Conservation (phyloP, 2,888 invertebrate genomes). For the Diploptera punctata region DNA sequence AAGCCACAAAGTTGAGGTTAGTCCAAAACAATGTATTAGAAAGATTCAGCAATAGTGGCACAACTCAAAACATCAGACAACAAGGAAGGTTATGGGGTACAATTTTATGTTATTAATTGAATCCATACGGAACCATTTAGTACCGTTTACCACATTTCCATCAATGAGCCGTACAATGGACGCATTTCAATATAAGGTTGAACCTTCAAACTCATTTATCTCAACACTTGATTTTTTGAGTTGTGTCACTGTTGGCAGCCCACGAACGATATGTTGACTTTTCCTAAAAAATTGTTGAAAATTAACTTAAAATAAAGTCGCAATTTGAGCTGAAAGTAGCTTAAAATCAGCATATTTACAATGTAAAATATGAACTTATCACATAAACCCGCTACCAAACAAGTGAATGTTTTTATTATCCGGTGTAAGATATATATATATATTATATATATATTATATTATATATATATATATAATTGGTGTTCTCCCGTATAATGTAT, state of each 20-base stretch:
- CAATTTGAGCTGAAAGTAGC: too few species aligned
- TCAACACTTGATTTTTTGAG: slow-evolving; percentile 6
- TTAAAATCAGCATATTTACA: too few species aligned
- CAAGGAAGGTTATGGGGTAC: too few species aligned
- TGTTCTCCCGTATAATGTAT: too few species aligned
- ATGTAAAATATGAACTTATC: too few species aligned
- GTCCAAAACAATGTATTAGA: background rate
- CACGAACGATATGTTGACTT: background rate
- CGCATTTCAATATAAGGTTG: slow-evolving; percentile 19
- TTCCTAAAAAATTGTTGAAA: too few species aligned
- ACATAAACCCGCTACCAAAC: too few species aligned
- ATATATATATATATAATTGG: too few species aligned
- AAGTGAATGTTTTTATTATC: too few species aligned
- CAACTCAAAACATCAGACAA: background rate
- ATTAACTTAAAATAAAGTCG: too few species aligned
- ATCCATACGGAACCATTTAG: background rate
- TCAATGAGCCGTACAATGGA: slow-evolving; percentile 5
- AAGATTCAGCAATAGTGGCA: slow-evolving; percentile 16
- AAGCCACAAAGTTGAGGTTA: background rate
- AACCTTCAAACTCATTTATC: background rate
- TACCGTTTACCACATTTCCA: slow-evolving; percentile 1
- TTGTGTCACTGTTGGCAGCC: slow-evolving; percentile 23
- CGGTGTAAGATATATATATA: too few species aligned
- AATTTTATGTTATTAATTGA: background rate
- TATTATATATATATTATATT: too few species aligned